Percentiles rank a stretch among this genome's conserved stretches.
Evolutionary conservation across 2,888 invertebrate species (phyloP).

Genomic region (Sphaerophoria taeniata): DNA sequence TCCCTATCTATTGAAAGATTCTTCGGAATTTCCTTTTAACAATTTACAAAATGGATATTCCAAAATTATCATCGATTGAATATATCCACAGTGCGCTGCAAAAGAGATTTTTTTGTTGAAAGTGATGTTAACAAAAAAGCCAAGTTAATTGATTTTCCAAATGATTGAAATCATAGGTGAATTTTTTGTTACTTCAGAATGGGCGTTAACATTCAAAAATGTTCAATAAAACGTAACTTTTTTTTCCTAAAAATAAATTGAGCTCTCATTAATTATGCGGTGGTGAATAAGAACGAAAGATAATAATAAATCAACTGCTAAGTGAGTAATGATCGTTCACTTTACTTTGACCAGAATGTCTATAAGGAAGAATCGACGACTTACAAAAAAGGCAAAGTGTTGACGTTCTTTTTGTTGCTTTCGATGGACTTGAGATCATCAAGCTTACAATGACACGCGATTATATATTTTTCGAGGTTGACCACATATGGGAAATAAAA

Average conservation of each 20-base stretch:
- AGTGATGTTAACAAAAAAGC: slow-evolving; percentile 34
- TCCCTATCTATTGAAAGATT: slow-evolving; percentile 6
- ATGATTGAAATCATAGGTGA: slow-evolving; percentile 67
- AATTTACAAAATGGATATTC: slow-evolving; percentile 6
- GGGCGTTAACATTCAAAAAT: slow-evolving; percentile 43
- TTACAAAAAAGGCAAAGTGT: neutral
- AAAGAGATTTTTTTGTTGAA: slow-evolving; percentile 7
- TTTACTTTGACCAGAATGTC: slow-evolving; percentile 18
- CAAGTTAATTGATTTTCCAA: slow-evolving; percentile 65
- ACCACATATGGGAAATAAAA: too few species aligned
- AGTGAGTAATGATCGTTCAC: slow-evolving; percentile 70
- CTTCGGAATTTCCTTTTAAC: slow-evolving; percentile 24
- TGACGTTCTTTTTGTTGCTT: slow-evolving; percentile 4
- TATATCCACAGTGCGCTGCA: slow-evolving; percentile 7
- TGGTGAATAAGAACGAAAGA: slow-evolving; percentile 44
- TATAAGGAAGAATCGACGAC: neutral
- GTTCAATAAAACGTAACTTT: slow-evolving; percentile 14
- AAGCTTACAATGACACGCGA: slow-evolving; percentile 58
- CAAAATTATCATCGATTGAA: neutral
- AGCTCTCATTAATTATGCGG: slow-evolving; percentile 68
- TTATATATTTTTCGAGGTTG: too few species aligned
- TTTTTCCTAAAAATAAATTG: slow-evolving; percentile 50
- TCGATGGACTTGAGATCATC: slow-evolving; percentile 18
- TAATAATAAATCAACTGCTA: slow-evolving; percentile 65
- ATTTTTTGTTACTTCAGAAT: slow-evolving; percentile 54